A percentile compares a stretch with the other conserved stretches of the same genome.
Conservation (phyloP, 2,113 vertebrate genomes). For the Benitochromis conjunctus region DNA sequence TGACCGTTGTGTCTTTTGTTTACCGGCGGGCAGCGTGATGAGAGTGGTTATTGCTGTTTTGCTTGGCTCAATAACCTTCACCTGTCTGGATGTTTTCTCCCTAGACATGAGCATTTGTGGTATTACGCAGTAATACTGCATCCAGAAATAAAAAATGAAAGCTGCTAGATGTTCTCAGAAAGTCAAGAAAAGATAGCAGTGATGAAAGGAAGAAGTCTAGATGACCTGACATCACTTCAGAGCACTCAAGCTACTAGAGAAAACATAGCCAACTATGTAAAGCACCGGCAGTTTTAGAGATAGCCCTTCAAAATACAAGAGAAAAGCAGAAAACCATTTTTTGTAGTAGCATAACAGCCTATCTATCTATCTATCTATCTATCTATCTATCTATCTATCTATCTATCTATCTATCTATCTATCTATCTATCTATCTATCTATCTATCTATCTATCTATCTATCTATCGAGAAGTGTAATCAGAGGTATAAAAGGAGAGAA, state of each 20-base stretch:
- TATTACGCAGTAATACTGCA: neutral
- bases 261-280: neutral
- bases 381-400: neutral
- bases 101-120: neutral
- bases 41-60: conserved; percentile 4
- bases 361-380: neutral
- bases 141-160: neutral
- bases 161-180: neutral
- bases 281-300: neutral
- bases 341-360: fast-evolving
- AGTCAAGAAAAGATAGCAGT: neutral
- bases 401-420: neutral
- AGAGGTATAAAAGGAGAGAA: too few species aligned
- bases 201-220: neutral
- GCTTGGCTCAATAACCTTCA: conserved; percentile 14
- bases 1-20: neutral
- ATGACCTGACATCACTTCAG: neutral
- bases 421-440: too few species aligned
- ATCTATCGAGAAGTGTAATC: too few species aligned
- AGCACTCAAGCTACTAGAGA: neutral
- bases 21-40: neutral
- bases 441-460: too few species aligned
- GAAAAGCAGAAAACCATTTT: neutral
- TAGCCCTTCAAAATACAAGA: neutral
- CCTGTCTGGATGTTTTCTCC: neutral